Conservation (phyloP, 2,113 vertebrate genomes). For the Pantherophis guttatus region DNA sequence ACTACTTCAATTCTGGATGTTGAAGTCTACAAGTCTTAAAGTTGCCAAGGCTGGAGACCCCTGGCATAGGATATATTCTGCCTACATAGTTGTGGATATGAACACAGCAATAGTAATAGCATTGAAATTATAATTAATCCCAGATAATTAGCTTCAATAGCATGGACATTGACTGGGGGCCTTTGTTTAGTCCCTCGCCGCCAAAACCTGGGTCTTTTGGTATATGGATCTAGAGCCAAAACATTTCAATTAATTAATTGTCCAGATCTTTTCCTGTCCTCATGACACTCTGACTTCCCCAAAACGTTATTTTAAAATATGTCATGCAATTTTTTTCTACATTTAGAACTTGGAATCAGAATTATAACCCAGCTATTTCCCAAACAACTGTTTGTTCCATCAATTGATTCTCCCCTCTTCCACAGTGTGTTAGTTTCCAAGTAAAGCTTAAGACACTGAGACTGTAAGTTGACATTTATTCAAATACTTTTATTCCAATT, state of each 20-base stretch:
- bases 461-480: background rate
- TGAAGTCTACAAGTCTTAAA: too few species aligned
- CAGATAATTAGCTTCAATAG: background rate
- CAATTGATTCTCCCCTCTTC: background rate
- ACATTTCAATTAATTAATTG: background rate
- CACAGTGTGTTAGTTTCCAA: slow-evolving; percentile 18
- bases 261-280: background rate
- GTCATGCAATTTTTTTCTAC: background rate
- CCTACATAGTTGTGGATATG: background rate
- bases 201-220: background rate
- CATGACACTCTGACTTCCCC: background rate
- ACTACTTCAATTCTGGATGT: too few species aligned
- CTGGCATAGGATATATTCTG: background rate
- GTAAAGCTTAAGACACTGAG: background rate
- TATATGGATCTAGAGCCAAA: background rate
- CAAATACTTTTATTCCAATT: background rate
- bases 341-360: background rate
- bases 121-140: background rate
- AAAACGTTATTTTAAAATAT: background rate
- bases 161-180: background rate
- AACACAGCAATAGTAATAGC: background rate
- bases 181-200: background rate
- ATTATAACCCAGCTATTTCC: background rate
- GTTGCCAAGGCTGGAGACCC: too few species aligned
- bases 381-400: background rate